Evolutionary conservation across 2,113 vertebrate genomes (phyloP).

Genomic region (Trichomycterus rosablanca): DNA sequence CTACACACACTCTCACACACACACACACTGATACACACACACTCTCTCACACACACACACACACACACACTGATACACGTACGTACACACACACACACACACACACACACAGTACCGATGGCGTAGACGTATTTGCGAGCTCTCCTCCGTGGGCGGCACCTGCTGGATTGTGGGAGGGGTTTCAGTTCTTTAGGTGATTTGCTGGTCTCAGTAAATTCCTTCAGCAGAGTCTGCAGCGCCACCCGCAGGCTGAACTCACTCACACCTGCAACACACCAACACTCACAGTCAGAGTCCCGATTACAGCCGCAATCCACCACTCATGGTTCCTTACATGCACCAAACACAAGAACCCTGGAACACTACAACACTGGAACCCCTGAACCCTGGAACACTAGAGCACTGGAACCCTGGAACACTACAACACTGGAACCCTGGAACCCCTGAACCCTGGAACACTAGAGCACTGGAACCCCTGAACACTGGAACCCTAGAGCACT

Average conservation of each 20-base stretch:
- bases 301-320: not conserved
- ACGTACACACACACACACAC: not conserved
- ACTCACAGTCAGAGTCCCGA: not conserved
- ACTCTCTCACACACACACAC: not conserved
- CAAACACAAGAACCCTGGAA: too few species aligned
- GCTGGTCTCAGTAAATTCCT: slow-evolving; percentile 89
- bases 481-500: too few species aligned
- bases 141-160: slow-evolving; percentile 89
- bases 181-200: slow-evolving; percentile 90
- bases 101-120: slow-evolving; percentile 70
- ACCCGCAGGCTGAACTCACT: slow-evolving; percentile 94
- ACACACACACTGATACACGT: slow-evolving; percentile 18
- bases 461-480: too few species aligned
- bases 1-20: slow-evolving; percentile 57
- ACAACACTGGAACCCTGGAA: too few species aligned
- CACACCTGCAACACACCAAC: slow-evolving; percentile 67
- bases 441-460: too few species aligned
- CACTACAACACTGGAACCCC: too few species aligned
- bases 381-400: too few species aligned
- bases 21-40: not conserved
- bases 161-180: slow-evolving; percentile 81
- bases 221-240: slow-evolving; percentile 93
- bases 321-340: too few species aligned
- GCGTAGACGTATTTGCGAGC: slow-evolving; percentile 97
- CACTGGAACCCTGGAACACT: too few species aligned